Base-by-base conservation (phyloP, 2,888 invertebrate genomes). In the Lithophane leautieri region DNA sequence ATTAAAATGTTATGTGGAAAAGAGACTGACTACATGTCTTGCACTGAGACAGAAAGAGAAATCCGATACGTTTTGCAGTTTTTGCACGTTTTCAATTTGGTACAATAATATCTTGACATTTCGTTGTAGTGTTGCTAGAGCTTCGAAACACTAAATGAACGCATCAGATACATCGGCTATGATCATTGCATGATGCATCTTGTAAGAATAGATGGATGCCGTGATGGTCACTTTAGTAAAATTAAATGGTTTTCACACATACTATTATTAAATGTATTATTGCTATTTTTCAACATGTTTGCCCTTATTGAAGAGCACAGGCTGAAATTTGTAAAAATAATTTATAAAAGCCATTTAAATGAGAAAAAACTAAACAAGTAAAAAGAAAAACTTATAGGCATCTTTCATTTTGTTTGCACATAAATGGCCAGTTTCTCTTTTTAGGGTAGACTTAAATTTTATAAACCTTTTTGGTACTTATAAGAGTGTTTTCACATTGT, bases 41-140 rank as follows among this genome's bases (percentile, higher is more conserved):
- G 12, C 19, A 1, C 0, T 42, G 7, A 22, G 54, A 25, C 6
- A 78, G 63, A 79, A 65, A 73, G 75, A 84, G 79, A 76, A 1
- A 52, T 42, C 42, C 34, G 62, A 61, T 28, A 42, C 14, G 22
- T 44, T 63, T 40, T 47, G 65, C 47, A 62, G 12, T 63, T 22
- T 68, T 54, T 28, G 12, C 25, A 16, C 1, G 11, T 44, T 67
- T 74, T 42, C 22, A 42, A 73, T 85, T 79, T 75, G 40, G 68
- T 58, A 61, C 56, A 16, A 12, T 75, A 62, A 60, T 69, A 70
- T 4, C 12, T 65, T 84, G 84, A 86, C 86, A 85, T 73, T 69
- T n/a, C 0, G 0, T 14, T 16, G 0, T 6, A 58, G 52, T 82
- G 76, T 84, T 84, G 81, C 82, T 52, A 81, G 25, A 9, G 14